Evolutionary conservation across 2,797 vertebrate species (phyloP).

Genomic region (Acrocephalus scirpaceus): DNA sequence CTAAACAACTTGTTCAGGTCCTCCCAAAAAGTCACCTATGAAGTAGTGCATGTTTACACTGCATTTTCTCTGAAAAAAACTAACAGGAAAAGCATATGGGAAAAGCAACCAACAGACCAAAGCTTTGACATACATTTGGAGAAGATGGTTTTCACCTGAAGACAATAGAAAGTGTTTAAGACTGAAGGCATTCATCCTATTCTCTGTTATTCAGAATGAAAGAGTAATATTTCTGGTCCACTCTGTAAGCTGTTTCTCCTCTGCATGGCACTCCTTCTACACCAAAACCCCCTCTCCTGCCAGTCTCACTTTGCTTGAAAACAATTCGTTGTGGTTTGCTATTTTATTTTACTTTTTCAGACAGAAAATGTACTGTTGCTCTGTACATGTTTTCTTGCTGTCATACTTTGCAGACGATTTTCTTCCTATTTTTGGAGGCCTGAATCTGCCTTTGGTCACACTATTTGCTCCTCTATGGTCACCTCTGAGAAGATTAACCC

Average conservation of each 20-base stretch:
- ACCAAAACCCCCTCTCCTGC: not conserved
- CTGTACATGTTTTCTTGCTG: conserved; percentile 86
- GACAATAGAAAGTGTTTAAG: conserved; percentile 1
- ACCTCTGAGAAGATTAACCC: conserved; percentile 99
- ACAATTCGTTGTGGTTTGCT: conserved; percentile 60
- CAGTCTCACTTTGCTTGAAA: conserved; percentile 50
- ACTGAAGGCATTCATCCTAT: conserved; percentile 6
- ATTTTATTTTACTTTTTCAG: conserved; percentile 71
- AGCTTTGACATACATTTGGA: not conserved
- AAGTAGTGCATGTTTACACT: not conserved
- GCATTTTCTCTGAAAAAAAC: not conserved
- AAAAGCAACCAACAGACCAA: not conserved
- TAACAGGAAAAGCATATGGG: not conserved
- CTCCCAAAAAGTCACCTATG: not conserved
- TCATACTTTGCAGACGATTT: conserved; percentile 84
- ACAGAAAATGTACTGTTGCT: conserved; percentile 80
- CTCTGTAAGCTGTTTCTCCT: conserved; percentile 25
- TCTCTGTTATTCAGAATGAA: conserved; percentile 49
- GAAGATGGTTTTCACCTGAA: conserved; percentile 28
- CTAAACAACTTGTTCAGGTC: not conserved
- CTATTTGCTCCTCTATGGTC: conserved; percentile 96
- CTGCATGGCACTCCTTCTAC: not conserved
- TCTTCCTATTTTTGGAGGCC: conserved; percentile 85
- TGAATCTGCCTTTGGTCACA: conserved; percentile 99
- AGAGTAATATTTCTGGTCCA: conserved; percentile 43